Conservation (phyloP, 1,140 invertebrate genomes). For the Dinothrombium tinctorium region DNA sequence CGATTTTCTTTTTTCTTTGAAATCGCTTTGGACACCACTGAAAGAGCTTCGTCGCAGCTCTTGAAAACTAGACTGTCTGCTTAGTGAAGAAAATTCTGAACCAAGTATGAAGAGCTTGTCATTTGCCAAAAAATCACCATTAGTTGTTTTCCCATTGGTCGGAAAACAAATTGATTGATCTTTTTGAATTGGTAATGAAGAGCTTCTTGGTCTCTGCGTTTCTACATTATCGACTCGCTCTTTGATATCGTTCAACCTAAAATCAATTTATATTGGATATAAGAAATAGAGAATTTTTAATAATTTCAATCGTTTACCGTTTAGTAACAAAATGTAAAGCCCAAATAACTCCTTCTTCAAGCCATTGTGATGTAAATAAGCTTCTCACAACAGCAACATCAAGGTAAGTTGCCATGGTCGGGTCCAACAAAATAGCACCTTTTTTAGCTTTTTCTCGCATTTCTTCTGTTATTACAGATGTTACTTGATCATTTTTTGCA, state of each 20-base stretch:
- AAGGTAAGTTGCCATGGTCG: slow-evolving; percentile 56
- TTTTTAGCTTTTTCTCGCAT: background rate
- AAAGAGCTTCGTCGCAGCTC: slow-evolving; percentile 15
- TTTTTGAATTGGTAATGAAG: slow-evolving; percentile 77
- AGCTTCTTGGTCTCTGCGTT: slow-evolving; percentile 54
- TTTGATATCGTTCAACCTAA: slow-evolving; percentile 47
- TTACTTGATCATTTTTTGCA: background rate
- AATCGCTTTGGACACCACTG: slow-evolving; percentile 6
- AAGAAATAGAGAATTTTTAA: background rate
- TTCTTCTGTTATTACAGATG: background rate
- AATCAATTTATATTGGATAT: slow-evolving; percentile 8
- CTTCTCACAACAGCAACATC: slow-evolving; percentile 87
- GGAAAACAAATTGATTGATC: too few relatives aligned
- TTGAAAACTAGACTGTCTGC: slow-evolving; percentile 23
- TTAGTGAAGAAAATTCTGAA: background rate
- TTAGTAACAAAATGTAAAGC: slow-evolving; percentile 76
- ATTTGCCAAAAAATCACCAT: too few relatives aligned
- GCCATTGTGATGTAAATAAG: slow-evolving; percentile 90
- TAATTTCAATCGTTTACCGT: slow-evolving; percentile 38
- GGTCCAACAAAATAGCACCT: slow-evolving; percentile 4
- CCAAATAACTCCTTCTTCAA: slow-evolving; percentile 93
- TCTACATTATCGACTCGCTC: slow-evolving; percentile 45
- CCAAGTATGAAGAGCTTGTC: background rate
- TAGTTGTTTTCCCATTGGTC: too few relatives aligned
- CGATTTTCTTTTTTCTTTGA: too few relatives aligned